Conservation (phyloP, 2,113 vertebrate species). For the Urocynchramus pylzowi region DNA sequence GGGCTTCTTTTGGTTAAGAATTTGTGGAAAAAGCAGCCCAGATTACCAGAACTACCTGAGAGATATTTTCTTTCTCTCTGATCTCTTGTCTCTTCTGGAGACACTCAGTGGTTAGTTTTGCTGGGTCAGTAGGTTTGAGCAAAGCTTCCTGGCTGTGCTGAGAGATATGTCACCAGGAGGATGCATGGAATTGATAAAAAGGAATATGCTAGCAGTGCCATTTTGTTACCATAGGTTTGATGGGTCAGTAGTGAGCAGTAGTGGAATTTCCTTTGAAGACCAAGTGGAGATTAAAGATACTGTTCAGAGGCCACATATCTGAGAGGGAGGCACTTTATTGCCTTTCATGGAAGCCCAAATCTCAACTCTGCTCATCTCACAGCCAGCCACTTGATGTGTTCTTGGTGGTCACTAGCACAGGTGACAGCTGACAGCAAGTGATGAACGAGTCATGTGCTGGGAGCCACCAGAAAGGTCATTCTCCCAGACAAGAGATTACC, state of each 20-base stretch:
- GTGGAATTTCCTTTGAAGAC: neutral
- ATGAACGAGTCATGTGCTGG: fast-evolving
- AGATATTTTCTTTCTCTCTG: neutral
- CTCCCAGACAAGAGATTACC: neutral
- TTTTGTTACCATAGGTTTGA: neutral
- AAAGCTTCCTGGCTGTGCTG: neutral
- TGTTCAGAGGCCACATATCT: neutral
- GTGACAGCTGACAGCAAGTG: neutral
- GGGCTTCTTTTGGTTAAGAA: neutral
- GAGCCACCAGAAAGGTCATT: neutral
- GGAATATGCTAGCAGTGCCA: neutral
- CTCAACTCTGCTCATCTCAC: neutral
- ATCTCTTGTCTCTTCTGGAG: neutral
- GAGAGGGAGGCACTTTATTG: neutral
- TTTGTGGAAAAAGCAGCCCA: neutral
- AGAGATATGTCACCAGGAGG: neutral
- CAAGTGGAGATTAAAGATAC: neutral
- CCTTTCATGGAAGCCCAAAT: neutral
- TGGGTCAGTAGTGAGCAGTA: neutral
- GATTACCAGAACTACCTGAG: neutral
- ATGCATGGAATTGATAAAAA: neutral
- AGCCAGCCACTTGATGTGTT: neutral
- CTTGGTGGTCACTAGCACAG: neutral
- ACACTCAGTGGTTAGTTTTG: neutral
- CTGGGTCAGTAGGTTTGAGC: neutral